Conservation (phyloP, 2,113 vertebrate genomes). For the Herpailurus yagouaroundi region DNA sequence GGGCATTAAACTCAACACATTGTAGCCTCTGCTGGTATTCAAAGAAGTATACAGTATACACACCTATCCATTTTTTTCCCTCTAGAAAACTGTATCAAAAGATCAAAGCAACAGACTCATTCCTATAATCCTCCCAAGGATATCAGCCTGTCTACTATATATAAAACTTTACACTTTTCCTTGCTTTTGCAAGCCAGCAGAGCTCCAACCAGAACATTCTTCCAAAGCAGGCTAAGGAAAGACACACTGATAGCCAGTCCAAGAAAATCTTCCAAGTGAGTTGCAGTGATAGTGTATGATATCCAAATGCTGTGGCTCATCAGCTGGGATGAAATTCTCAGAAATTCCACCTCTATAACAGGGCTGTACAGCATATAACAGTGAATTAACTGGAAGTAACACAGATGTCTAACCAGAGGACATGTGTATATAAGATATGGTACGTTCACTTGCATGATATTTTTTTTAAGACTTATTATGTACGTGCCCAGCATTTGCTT, state of each 20-base stretch:
- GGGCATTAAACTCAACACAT: not conserved
- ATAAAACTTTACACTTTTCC: not conserved
- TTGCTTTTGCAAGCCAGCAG: not conserved
- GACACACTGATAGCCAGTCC: not conserved
- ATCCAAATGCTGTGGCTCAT: not conserved
- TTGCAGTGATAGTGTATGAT: not conserved
- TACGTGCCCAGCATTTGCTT: not conserved
- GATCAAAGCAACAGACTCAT: slow-evolving; percentile 16
- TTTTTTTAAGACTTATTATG: not conserved
- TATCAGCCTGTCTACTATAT: not conserved
- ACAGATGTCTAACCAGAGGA: not conserved
- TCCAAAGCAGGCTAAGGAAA: not conserved
- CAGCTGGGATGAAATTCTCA: not conserved
- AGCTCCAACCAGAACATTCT: not conserved
- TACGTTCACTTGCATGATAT: not conserved
- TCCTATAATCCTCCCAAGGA: not conserved
- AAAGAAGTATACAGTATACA: not conserved
- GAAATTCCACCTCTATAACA: not conserved
- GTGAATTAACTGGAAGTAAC: not conserved
- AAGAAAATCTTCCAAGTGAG: not conserved
- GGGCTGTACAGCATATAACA: not conserved
- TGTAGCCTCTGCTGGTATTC: not conserved
- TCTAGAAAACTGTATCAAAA: slow-evolving; percentile 28
- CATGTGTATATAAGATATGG: not conserved
- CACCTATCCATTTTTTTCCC: not conserved